Conservation (phyloP, 2,113 vertebrate genomes). For the Oncorhynchus nerka region DNA sequence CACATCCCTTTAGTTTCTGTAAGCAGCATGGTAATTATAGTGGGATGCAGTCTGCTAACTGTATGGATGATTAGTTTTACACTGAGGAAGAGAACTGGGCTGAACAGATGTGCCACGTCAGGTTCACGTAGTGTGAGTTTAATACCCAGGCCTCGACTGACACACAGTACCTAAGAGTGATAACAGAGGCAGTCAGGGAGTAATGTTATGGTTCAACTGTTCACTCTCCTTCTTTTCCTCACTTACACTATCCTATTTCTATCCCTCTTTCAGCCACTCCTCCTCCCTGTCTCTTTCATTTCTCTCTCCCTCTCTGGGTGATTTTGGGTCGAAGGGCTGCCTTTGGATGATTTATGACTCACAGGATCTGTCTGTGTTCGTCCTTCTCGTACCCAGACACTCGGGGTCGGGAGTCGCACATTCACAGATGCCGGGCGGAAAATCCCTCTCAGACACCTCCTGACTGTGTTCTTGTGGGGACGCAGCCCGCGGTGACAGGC, state of each 20-base stretch:
- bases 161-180: neutral
- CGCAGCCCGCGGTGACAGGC: neutral
- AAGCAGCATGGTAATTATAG: conserved; percentile 61
- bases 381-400: conserved; percentile 20
- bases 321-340: neutral
- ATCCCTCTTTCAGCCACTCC: conserved; percentile 27
- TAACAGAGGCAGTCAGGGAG: neutral
- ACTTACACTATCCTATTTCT: conserved; percentile 20
- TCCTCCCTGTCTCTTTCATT: conserved; percentile 24
- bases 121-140: conserved; percentile 42
- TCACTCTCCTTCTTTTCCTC: conserved; percentile 29
- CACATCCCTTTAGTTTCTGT: conserved; percentile 57
- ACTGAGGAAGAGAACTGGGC: conserved; percentile 43
- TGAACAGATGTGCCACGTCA: conserved; percentile 50
- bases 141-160: conserved; percentile 13
- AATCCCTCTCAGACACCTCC: conserved; percentile 29
- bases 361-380: conserved; percentile 25
- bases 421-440: conserved; percentile 29
- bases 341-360: conserved; percentile 39
- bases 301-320: conserved; percentile 17
- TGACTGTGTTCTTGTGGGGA: neutral
- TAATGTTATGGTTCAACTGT: neutral
- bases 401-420: conserved; percentile 39
- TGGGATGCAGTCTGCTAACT: conserved; percentile 47
- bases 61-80: conserved; percentile 48